phyloP scores from a whole-genome alignment of 1,140 invertebrate genomes.

The Forficula auricularia region DNA sequence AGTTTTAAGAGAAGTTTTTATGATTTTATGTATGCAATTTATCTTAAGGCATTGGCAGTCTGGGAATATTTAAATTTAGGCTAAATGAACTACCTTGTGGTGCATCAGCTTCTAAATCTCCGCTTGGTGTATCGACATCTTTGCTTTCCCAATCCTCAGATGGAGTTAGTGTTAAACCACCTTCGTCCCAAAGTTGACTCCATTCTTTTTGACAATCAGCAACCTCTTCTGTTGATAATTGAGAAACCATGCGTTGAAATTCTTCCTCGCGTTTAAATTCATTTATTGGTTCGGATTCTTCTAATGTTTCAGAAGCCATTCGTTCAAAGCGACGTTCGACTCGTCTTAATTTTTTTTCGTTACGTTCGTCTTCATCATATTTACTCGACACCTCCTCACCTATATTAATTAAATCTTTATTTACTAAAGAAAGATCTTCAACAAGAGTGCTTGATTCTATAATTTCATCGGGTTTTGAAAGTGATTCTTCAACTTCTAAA shows the following conservation, averaged over 20 bases:
- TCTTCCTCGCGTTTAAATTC: slow-evolving; percentile 25
- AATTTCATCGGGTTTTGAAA: too few relatives aligned
- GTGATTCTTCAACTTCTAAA: too few relatives aligned
- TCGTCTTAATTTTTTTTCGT: slow-evolving; percentile 25
- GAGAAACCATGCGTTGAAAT: slow-evolving; percentile 29
- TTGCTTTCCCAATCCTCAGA: slow-evolving; percentile 24
- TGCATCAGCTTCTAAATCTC: slow-evolving; percentile 18
- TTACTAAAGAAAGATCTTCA: too few relatives aligned
- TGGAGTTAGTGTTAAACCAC: slow-evolving; percentile 26
- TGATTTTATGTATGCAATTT: too few relatives aligned
- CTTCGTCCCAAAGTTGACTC: slow-evolving; percentile 28
- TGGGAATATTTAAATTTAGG: too few relatives aligned
- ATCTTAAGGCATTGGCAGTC: too few relatives aligned
- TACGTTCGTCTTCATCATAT: slow-evolving; percentile 14
- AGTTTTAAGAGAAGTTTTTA: too few relatives aligned
- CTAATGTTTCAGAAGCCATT: slow-evolving; percentile 29
- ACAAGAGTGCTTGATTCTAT: too few relatives aligned
- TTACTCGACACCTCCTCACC: neutral
- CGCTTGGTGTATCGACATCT: slow-evolving; percentile 26
- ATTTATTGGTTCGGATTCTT: slow-evolving; percentile 12
- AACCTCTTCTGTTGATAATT: slow-evolving; percentile 30
- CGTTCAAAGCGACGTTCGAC: slow-evolving; percentile 38
- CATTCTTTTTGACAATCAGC: slow-evolving; percentile 27
- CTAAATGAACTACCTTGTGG: neutral
- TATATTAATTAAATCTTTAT: too few relatives aligned